Evolutionary conservation across 2,113 vertebrate species (phyloP).

Genomic region (Tricholaema leucomelas): DNA sequence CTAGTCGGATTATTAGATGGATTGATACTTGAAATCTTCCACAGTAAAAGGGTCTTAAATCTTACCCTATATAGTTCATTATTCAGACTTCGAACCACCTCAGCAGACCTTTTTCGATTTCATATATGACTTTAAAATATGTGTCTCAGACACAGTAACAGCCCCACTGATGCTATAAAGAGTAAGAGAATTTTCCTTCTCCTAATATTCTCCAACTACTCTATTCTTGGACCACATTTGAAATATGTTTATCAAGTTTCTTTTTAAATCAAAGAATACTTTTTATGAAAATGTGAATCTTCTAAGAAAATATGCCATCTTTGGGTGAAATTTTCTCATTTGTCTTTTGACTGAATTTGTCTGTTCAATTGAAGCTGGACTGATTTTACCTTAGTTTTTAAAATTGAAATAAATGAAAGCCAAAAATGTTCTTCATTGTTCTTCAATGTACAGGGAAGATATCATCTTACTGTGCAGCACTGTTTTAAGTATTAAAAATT

Average conservation of each 20-base stretch:
- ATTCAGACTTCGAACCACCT: conserved; percentile 8
- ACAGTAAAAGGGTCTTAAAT: not conserved
- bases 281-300: not conserved
- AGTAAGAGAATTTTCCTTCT: not conserved
- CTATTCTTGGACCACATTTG: not conserved
- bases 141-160: not conserved
- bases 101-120: not conserved
- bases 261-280: not conserved
- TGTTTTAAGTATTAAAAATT: not conserved
- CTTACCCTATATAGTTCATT: not conserved
- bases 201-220: not conserved
- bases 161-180: not conserved
- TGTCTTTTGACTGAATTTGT: not conserved
- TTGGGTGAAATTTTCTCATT: not conserved
- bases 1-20: conserved; percentile 15
- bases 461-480: not conserved
- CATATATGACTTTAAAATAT: conserved; percentile 18
- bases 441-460: not conserved
- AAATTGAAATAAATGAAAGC: not conserved
- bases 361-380: not conserved
- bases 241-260: not conserved
- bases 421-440: not conserved
- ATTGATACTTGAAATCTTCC: not conserved
- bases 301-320: not conserved
- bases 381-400: not conserved